Base-by-base conservation (phyloP, 30 jellyfish, hydroid and myxozoan species). In the Hydra vulgaris region DNA sequence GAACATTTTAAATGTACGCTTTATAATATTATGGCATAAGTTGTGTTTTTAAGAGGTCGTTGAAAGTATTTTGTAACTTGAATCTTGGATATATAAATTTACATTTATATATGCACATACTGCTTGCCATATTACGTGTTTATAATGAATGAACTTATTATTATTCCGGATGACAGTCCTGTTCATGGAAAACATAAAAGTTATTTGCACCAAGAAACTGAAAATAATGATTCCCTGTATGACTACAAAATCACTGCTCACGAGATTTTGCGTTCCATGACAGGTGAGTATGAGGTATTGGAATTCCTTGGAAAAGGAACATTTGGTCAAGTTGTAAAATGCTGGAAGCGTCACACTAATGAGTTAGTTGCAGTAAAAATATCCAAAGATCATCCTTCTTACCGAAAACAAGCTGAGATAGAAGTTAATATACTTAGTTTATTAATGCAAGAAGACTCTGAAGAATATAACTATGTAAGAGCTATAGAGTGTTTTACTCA, bases 301-400 rank as follows among this genome's bases (percentile, higher is more conserved):
- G 98, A 92, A 81, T 92, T 92, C 81, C 88, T 92, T 19, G 98
- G 98, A 25, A 94, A 95, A 66, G 98, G 98, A 25, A 92, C 98
- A 7, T 92, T 92, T 92, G 98, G 98, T 18, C 98, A 92, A 82
- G 98, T 92, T 83, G 98, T 92, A 26, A 92, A 92, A 81, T 92
- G 98, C 73, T 92, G 98, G 98, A 92, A 92, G 72, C 87, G 98
- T 24, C 98, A 92, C 70, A 92, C 98, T 53, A 92, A 92, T 77
- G 96, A 92, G 66, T 71, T 92, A 17, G 98, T 92, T 76, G 98
- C 98, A 7, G 98, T 92, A 70, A 92, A 92, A 78, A 92, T 92
- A 53, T 92, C 98, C 18, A 92, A 92, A 82, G 98, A 92, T 71
- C 98, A 92, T 79, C 98, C 98, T 19, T 92, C 98, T 18, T 92